Evolutionary conservation across 2,888 invertebrate genomes (phyloP).

Genomic region (Pilophorus perplexus): DNA sequence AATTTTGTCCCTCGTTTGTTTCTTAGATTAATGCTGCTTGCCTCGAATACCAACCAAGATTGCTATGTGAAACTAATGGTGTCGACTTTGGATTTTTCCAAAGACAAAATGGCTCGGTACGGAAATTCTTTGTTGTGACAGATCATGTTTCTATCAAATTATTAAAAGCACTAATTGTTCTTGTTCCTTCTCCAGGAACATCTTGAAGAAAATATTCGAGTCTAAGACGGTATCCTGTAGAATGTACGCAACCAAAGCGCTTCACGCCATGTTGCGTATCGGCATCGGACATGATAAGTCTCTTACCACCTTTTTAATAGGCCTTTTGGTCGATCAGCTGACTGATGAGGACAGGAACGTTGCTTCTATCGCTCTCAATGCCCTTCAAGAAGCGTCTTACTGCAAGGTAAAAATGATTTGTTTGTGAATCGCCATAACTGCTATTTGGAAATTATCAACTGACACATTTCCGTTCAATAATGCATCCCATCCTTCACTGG

Average conservation of each 20-base stretch:
- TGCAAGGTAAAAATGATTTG: conserved; percentile 73
- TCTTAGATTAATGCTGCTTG: conserved; percentile 61
- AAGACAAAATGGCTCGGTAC: conserved; percentile 68
- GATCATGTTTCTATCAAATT: no score
- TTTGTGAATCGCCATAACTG: no score
- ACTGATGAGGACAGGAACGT: conserved; percentile 80
- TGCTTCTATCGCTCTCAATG: conserved; percentile 73
- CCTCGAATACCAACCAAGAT: conserved; percentile 79
- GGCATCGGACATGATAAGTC: conserved; percentile 62
- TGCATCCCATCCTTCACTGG: no score
- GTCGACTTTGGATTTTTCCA: conserved; percentile 84
- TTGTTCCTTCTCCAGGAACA: conserved; percentile 53
- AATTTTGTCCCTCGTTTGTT: background rate
- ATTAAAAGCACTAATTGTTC: background rate
- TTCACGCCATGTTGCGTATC: conserved; percentile 80
- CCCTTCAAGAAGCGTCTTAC: conserved; percentile 90
- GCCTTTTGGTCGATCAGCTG: conserved; percentile 78
- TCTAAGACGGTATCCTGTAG: conserved; percentile 59
- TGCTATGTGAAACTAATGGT: conserved; percentile 92
- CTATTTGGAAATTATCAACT: no score
- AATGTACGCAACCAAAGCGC: conserved; percentile 87
- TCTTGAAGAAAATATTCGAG: conserved; percentile 57
- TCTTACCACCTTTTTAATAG: conserved; percentile 72
- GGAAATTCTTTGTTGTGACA: no score
- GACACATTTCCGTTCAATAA: no score